These are phyloP conservation scores for Caenorhabditis elegans DNA, from an alignment of 1,140 invertebrate genomes.

Conservation along the genomic window DNA sequence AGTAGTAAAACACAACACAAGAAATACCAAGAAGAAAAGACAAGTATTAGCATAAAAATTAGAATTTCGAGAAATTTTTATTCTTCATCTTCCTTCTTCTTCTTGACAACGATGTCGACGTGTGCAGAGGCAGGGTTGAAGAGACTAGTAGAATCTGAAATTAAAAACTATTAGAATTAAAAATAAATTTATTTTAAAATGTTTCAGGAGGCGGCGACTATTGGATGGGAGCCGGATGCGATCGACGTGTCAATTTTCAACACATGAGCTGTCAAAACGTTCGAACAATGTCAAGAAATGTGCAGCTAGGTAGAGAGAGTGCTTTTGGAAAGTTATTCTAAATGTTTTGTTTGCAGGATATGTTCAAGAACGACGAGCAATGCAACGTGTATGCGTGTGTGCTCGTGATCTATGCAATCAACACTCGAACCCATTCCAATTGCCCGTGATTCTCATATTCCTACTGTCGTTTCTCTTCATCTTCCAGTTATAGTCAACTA, in stretches of 20 bases:
- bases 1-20: slow-evolving; percentile 7
- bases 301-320: slow-evolving; percentile 35
- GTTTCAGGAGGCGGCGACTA: slow-evolving; percentile 46
- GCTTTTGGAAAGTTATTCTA: neutral
- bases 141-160: slow-evolving; percentile 4
- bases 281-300: slow-evolving; percentile 41
- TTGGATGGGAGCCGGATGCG: slow-evolving; percentile 48
- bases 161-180: neutral
- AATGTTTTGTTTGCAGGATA: slow-evolving; percentile 17
- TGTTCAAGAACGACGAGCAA: slow-evolving; percentile 43
- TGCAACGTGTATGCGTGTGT: slow-evolving; percentile 48
- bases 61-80: too few relatives aligned
- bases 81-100: neutral
- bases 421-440: neutral
- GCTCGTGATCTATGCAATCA: slow-evolving; percentile 41
- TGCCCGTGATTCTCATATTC: neutral
- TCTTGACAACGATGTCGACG: neutral
- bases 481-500: neutral
- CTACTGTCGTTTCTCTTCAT: neutral
- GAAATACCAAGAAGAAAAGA: neutral
- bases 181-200: too few relatives aligned
- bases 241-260: slow-evolving; percentile 44
- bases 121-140: neutral
- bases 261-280: slow-evolving; percentile 46
- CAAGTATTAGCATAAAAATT: slow-evolving; percentile 28